Evolutionary conservation across 2,113 vertebrate genomes (phyloP).

Genomic region (Xerus inauris): DNA sequence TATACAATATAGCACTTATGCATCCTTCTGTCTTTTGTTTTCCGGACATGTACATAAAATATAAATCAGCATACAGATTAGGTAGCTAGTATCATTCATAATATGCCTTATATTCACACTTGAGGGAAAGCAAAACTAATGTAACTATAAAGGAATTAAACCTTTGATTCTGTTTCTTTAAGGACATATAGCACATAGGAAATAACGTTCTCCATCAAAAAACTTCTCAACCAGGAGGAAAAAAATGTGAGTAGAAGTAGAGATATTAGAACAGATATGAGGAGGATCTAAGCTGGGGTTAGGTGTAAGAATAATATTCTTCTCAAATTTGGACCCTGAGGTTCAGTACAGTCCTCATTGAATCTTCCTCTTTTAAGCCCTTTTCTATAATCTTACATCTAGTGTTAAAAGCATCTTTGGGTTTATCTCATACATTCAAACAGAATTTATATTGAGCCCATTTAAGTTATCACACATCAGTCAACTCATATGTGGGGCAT

Average conservation of each 20-base stretch:
- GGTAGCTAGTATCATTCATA: not conserved
- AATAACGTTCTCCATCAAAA: not conserved
- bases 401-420: not conserved
- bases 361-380: not conserved
- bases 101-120: not conserved
- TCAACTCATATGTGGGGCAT: not conserved
- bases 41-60: not conserved
- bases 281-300: not conserved
- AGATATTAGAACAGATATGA: not conserved
- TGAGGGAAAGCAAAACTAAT: not conserved
- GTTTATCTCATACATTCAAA: not conserved
- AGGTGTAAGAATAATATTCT: not conserved
- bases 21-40: not conserved
- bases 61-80: not conserved
- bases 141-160: not conserved
- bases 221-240: not conserved
- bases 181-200: not conserved
- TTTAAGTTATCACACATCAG: not conserved
- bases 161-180: conserved; percentile 4
- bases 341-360: not conserved
- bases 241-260: not conserved
- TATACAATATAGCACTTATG: not conserved
- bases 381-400: not conserved
- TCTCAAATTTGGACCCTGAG: not conserved
- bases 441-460: not conserved